Percentiles rank a stretch among this genome's conserved stretches.
These are phyloP conservation scores for Sarcophaga variegata DNA, from an alignment of 2,888 invertebrate species.

Conservation along the genomic window DNA sequence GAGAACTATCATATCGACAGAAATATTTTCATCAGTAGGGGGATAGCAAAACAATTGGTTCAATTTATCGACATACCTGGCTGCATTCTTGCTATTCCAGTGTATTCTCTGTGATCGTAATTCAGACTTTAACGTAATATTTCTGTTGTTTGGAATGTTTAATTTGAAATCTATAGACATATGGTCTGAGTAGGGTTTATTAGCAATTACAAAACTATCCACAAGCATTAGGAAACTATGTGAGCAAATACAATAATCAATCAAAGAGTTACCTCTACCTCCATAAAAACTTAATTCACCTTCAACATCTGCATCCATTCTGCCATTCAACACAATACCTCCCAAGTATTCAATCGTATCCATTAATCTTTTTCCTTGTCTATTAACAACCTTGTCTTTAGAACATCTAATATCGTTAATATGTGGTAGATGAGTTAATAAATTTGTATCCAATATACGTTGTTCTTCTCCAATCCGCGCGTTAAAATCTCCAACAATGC, in stretches of 20 bases:
- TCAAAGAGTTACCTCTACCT: conserved; percentile 16
- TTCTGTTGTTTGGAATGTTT: not conserved
- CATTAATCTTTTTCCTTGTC: not conserved
- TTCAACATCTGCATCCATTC: not conserved
- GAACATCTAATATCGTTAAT: not conserved
- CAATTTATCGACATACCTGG: not conserved
- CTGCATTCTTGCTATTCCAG: conserved; percentile 4
- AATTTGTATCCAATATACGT: conserved; percentile 21
- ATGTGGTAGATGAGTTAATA: not conserved
- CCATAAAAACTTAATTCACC: conserved; percentile 34
- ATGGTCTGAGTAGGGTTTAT: conserved; percentile 26
- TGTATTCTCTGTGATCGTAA: not conserved
- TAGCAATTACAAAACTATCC: not conserved
- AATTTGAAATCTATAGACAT: conserved; percentile 16
- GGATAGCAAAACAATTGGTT: not conserved
- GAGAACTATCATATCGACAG: conserved; percentile 14
- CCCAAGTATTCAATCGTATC: conserved; percentile 12
- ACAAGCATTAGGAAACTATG: not conserved
- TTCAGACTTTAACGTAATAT: not conserved
- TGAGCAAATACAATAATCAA: not conserved
- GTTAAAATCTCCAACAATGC: conserved; percentile 35
- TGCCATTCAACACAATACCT: conserved; percentile 2
- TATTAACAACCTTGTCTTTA: conserved; percentile 7
- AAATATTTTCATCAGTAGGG: not conserved
- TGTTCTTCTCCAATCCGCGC: conserved; percentile 12